Evolutionary conservation across 2,888 invertebrate genomes (phyloP).

Genomic region (Tipula unca): DNA sequence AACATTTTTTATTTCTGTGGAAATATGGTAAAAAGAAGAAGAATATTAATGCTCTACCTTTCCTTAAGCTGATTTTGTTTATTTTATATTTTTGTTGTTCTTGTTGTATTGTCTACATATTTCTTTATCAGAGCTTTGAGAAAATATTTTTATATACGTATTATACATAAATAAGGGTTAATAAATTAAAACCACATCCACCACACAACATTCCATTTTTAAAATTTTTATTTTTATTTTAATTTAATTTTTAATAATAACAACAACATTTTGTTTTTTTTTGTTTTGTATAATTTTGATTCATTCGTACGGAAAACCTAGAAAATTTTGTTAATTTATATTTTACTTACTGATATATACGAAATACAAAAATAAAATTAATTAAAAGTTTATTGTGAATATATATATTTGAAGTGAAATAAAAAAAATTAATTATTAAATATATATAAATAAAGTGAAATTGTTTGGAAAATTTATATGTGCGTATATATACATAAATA

Average conservation of each 20-base stretch:
- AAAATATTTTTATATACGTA: background rate
- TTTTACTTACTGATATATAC: too few relatives aligned
- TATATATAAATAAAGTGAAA: background rate
- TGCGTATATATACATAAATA: too few relatives aligned
- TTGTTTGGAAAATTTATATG: background rate
- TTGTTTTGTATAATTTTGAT: background rate
- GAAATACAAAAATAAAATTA: background rate
- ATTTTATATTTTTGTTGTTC: background rate
- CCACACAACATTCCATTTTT: background rate
- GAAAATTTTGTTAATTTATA: background rate
- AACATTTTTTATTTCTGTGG: background rate
- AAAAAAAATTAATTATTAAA: background rate
- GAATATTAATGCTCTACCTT: background rate
- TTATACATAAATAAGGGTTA: background rate
- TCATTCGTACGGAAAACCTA: background rate
- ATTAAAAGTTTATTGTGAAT: background rate
- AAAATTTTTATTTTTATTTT: too few relatives aligned
- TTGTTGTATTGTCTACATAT: background rate
- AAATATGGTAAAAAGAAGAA: background rate
- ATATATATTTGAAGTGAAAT: background rate
- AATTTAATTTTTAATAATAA: too few relatives aligned
- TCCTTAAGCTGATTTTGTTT: background rate
- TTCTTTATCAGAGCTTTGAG: background rate
- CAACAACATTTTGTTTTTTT: too few relatives aligned
- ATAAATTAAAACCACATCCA: background rate